Conservation (phyloP, 2,888 invertebrate species). For the Platerodrilus igneus region DNA sequence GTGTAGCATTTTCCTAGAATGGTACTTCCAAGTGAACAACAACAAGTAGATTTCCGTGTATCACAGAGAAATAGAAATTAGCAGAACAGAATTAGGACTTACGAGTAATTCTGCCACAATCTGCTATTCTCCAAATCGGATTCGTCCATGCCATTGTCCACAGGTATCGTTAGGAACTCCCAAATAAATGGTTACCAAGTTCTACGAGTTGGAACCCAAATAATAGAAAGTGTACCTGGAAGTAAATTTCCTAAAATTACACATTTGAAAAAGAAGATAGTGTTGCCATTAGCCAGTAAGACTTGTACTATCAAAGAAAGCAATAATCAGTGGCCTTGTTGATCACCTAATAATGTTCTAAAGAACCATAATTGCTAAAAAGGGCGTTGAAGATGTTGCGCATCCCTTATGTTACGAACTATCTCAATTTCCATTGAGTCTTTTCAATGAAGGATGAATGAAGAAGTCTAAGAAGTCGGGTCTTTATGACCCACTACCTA, state of each 20-base stretch:
- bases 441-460: too few species aligned
- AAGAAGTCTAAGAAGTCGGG: too few species aligned
- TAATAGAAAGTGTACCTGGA: slow-evolving; percentile 18
- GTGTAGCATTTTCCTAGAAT: slow-evolving; percentile 15
- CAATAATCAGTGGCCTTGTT: slow-evolving; percentile 16
- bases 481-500: too few species aligned
- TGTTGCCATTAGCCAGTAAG: slow-evolving; percentile 17
- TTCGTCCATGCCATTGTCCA: slow-evolving; percentile 21
- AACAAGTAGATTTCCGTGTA: slow-evolving; percentile 24
- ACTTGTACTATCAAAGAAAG: slow-evolving; percentile 21
- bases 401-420: too few species aligned
- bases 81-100: slow-evolving; percentile 22
- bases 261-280: slow-evolving; percentile 18
- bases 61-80: slow-evolving; percentile 16
- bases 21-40: slow-evolving; percentile 16
- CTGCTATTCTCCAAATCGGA: slow-evolving; percentile 23
- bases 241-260: slow-evolving; percentile 4
- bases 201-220: slow-evolving; percentile 20
- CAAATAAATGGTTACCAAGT: slow-evolving; percentile 25
- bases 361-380: too few species aligned
- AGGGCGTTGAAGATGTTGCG: too few species aligned
- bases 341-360: too few species aligned
- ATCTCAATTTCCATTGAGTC: too few species aligned
- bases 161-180: slow-evolving; percentile 20
- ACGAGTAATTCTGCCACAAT: slow-evolving; percentile 24